phyloP scores from a whole-genome alignment of 2,113 vertebrate species.

The Rafetus swinhoei region DNA sequence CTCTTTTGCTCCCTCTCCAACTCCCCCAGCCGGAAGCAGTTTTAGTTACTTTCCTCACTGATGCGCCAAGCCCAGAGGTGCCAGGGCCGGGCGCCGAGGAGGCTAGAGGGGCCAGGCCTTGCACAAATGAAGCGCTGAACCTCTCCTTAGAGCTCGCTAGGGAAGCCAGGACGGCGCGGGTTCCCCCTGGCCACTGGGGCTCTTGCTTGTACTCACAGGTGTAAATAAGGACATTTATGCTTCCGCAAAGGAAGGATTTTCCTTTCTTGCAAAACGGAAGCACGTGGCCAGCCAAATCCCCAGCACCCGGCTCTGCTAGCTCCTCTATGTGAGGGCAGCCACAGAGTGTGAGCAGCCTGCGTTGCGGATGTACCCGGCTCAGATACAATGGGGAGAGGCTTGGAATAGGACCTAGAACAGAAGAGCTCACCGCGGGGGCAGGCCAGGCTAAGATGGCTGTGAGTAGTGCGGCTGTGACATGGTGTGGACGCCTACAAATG shows the following conservation, averaged over 20 bases:
- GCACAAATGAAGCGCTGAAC: neutral
- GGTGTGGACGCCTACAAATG: neutral
- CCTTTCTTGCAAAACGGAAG: neutral
- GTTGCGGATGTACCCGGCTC: neutral
- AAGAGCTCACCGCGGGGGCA: neutral
- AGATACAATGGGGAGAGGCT: neutral
- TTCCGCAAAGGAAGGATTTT: neutral
- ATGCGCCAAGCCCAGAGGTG: no score
- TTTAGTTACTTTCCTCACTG: no score
- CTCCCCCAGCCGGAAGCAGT: no score
- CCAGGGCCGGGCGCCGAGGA: no score
- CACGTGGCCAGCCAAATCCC: neutral
- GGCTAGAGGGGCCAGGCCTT: no score
- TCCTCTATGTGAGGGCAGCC: neutral
- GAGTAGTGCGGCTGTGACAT: neutral
- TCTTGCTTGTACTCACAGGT: neutral
- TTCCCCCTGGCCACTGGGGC: neutral
- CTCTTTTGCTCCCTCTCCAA: no score
- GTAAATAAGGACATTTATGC: no score
- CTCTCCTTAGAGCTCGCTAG: neutral
- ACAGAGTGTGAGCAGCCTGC: neutral
- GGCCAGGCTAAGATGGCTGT: neutral
- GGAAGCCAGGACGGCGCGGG: neutral
- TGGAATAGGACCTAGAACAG: neutral
- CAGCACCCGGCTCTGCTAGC: neutral